Evolutionary conservation across 2,797 vertebrate species (phyloP), one percentile per base, ranked within the genome.

Genomic region (Alfaro cultratus): DNA sequence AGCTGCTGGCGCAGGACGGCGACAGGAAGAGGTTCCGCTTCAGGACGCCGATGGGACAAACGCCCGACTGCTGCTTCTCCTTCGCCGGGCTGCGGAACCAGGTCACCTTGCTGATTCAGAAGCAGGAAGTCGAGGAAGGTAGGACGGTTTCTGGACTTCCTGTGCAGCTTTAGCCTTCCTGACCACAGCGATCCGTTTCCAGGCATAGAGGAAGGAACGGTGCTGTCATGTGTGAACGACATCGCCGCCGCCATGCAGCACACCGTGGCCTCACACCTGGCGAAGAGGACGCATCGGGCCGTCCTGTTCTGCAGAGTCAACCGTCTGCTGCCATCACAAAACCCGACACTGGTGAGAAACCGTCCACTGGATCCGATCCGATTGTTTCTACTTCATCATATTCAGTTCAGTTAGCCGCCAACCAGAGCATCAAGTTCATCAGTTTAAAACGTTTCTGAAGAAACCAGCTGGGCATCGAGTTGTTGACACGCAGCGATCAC

Each of bases 51-150:
- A 96, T 99, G 97, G 95, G 94, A 7, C 94, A 82, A 0, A 91
- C 88, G 0, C 89, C 80, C 0, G 97, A 98, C 89, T 99, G 99
- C 84, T 85, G 97, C 88, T 99, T 99, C 84, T 99, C 98, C 36
- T 99, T 99, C 31, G 83, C 97, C 29, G 98, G 98, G 8, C 88
- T 99, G 45, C 95, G 95, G 23, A 96, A 85, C 74, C 77, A 96
- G 55, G 82, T 95, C 67, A 89, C 93, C 18, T 93, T 86, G 88
- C 73, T 84, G 4, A 97, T 99, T 77, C 41, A 0, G 36, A 94
- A 94, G 84, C 94, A 97, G 89, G 98, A 99, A 88, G 91, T 88
- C 62, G 96, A 97, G 84, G 98, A 99, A 97, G 98, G 98, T 99
- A 92, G 15, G 78, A 67, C n/a, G 23, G 51, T 68, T 15, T 8